Base-by-base conservation (phyloP, 1,140 invertebrate species). In the Drosophila orosa region DNA sequence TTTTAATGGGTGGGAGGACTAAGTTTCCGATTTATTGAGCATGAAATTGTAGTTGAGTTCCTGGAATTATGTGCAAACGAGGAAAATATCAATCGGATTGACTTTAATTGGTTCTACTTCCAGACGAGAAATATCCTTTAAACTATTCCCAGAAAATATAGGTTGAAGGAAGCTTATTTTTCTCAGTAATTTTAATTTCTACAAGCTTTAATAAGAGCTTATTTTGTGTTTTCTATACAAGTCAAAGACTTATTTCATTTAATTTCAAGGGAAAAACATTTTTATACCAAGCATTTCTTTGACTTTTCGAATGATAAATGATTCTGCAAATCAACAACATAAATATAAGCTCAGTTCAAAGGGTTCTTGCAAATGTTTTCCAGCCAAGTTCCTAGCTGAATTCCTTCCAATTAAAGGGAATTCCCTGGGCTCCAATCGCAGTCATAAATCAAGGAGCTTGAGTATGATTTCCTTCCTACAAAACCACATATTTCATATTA, bases 381-480 rank as follows among this genome's bases (percentile, higher is more conserved):
- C 24, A 35, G 6, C 29, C 9, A 15, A 37, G 42, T 6, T 66
- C n/a, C 33, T 45, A 7, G 19, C 4, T 1, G 22, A 55, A 68
- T 74, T 40, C 44, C n/a, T 27, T 56, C 29, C 59, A 74, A 78
- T 84, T 84, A 63, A 73, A 67, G 33, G 27, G 50, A 27, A 48
- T 56, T 65, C 12, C 37, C 45, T 13, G 25, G 15, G 25, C 54
- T 60, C 35, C 25, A 72, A 45, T 56, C 56, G 13, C 7, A 15
- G 48, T 35, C 61, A 76, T 83, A 76, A 80, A 84, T 84, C 80
- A 72, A 47, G 35, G 29, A 39, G 44, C 9, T 22, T 13, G 3
- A 48, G 40, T 33, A 44, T 25, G 35, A 35, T 52, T 44, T 52
- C 17, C 27, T 31, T 31, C 39, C 35, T 15, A 13, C 33, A 24